phyloP scores from a whole-genome alignment of 2,797 vertebrate genomes.

The Falco biarmicus region DNA sequence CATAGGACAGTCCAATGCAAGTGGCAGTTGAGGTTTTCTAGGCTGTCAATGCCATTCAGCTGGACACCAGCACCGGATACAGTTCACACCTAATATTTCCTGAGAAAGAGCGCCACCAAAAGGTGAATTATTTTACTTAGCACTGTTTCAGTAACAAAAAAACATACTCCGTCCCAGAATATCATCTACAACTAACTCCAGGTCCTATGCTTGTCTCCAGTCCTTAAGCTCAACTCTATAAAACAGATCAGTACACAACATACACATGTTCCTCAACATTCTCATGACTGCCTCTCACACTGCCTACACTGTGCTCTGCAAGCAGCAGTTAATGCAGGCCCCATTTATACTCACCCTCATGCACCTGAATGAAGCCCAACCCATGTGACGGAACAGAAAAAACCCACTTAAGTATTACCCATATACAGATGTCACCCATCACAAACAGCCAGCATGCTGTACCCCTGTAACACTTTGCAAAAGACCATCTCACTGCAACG shows the following conservation, averaged over 20 bases:
- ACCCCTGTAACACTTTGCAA: neutral
- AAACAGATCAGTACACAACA: neutral
- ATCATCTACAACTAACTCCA: neutral
- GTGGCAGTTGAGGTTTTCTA: neutral
- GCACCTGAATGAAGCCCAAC: neutral
- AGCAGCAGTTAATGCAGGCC: neutral
- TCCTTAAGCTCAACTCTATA: neutral
- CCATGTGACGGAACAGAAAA: neutral
- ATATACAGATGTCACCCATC: neutral
- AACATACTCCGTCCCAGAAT: neutral
- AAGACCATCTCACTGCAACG: neutral
- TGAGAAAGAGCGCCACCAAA: neutral
- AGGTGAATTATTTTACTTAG: neutral
- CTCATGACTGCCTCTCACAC: neutral
- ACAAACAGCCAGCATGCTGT: neutral
- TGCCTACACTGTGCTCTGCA: neutral
- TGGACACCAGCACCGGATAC: neutral
- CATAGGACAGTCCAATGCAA: neutral
- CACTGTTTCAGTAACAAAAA: neutral
- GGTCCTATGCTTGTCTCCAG: neutral
- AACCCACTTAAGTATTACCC: neutral
- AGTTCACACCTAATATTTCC: neutral
- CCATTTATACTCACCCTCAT: neutral
- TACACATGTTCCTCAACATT: accelerated
- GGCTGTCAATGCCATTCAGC: neutral